Percentiles rank a stretch among this genome's conserved stretches.
Conservation (phyloP, 2,113 vertebrate species). For the Cyanoderma ruficeps region DNA sequence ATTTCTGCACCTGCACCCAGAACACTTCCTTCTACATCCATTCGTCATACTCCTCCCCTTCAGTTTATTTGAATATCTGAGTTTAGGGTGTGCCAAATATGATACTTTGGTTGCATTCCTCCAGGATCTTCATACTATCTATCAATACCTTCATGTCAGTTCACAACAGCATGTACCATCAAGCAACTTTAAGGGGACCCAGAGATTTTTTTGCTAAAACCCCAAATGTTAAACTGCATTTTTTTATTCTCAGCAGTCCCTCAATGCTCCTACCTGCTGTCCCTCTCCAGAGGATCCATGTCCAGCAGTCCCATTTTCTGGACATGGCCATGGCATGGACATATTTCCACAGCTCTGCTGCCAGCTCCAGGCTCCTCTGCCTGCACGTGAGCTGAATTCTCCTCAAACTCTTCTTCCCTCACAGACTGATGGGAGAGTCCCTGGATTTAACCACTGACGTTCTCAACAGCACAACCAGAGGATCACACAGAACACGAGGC, state of each 20-base stretch:
- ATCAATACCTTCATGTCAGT: neutral
- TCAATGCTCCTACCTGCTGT: neutral
- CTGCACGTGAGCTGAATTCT: neutral
- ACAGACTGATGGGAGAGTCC: rapidly evolving
- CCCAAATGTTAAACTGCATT: neutral
- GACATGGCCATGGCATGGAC: rapidly evolving
- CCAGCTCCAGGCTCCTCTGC: neutral
- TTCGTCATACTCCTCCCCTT: rapidly evolving
- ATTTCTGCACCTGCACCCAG: neutral
- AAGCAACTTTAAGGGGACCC: neutral
- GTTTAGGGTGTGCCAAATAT: neutral
- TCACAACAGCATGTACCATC: neutral
- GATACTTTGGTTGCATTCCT: neutral
- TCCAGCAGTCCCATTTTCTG: neutral
- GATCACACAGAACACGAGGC: neutral
- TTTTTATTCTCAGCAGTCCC: neutral
- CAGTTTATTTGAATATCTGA: neutral
- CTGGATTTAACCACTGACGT: neutral
- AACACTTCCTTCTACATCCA: neutral
- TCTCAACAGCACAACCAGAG: neutral
- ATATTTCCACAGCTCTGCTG: neutral
- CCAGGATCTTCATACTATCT: neutral
- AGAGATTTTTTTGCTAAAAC: neutral
- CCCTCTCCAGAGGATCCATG: neutral
- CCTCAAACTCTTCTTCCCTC: neutral